Evolutionary conservation across 2,113 vertebrate genomes (phyloP).

Genomic region (Amblyornis subalaris): DNA sequence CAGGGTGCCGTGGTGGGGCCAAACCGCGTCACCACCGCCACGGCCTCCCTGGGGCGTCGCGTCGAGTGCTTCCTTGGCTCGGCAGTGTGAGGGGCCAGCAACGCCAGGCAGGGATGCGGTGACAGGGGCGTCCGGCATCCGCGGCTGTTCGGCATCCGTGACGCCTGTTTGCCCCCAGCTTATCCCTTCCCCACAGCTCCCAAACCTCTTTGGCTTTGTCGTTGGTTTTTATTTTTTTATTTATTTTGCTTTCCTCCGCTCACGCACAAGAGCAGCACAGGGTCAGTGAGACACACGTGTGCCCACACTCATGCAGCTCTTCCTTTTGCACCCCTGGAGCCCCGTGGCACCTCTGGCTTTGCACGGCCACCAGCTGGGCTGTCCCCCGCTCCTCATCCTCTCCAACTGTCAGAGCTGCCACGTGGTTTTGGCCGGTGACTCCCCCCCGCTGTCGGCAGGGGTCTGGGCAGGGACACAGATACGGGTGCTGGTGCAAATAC

Average conservation of each 20-base stretch:
- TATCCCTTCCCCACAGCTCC: not conserved
- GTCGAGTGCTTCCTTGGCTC: not conserved
- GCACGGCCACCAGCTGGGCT: not conserved
- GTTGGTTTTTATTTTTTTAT: not conserved
- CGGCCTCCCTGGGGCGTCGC: not conserved
- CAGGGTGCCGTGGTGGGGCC: not conserved
- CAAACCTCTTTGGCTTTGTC: not conserved
- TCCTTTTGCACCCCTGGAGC: not conserved
- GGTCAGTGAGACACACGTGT: not conserved
- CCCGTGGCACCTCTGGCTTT: not conserved
- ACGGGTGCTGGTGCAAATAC: not conserved
- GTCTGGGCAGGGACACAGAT: not conserved
- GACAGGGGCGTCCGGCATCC: not conserved
- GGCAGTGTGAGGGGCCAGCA: not conserved
- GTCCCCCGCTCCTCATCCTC: not conserved
- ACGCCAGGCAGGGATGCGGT: not conserved
- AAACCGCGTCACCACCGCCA: fast-evolving
- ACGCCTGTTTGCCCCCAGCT: not conserved
- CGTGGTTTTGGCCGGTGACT: not conserved
- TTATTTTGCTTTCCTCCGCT: not conserved
- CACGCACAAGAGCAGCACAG: fast-evolving
- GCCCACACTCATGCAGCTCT: not conserved
- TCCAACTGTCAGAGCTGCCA: not conserved
- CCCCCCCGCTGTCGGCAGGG: not conserved
- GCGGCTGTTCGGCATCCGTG: not conserved